Evolutionary conservation across 2,113 vertebrate genomes (phyloP), one percentile per base, ranked within the genome.

Genomic region (Pica pica): DNA sequence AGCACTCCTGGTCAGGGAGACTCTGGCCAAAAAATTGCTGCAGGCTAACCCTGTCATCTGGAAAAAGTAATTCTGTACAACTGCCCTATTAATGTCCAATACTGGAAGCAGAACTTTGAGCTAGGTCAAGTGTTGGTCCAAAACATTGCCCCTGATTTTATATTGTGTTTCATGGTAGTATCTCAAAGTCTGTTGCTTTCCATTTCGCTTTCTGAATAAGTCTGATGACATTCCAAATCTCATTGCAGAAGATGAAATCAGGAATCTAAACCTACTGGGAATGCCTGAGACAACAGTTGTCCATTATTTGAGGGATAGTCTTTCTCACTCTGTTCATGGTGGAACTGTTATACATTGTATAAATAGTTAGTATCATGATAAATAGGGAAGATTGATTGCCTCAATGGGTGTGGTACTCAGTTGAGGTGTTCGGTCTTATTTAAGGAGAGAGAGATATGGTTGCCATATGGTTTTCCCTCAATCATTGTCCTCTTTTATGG

Each of bases 101-200:
- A 4, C 19, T 75, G 44, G 35, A 76, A 26, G 28, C 49, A 94
- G 20, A 84, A 47, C 0, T 0, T 9, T 21, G 28, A 30, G 13
- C 33, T 61, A 37, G 17, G 46, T 53, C 16, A 3, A 47, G 33
- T 0, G 0, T 33, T 71, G n/a, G 12, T 67, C 27, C 60, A 44
- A 71, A 18, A 15, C n/a, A 14, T 21, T 83, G 31, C 21, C 27
- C 13, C 21, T 57, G 16, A 60, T 79, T 85, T 80, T 93, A 16
- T 52, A 9, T 64, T 76, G 2, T 31, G 4, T 69, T 84, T 79
- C n/a, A 16, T 53, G 11, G 21, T 37, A 73, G 11, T 87, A 41
- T 82, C 61, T 89, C 61, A 41, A 55, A 75, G 22, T 41, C 41
- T 70, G 8, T 46, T 21, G 1, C 53, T 74, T 78, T 94, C 42